Conservation (phyloP, 92 coral and sea anemone genomes). For the Micromussa lordhowensis region DNA sequence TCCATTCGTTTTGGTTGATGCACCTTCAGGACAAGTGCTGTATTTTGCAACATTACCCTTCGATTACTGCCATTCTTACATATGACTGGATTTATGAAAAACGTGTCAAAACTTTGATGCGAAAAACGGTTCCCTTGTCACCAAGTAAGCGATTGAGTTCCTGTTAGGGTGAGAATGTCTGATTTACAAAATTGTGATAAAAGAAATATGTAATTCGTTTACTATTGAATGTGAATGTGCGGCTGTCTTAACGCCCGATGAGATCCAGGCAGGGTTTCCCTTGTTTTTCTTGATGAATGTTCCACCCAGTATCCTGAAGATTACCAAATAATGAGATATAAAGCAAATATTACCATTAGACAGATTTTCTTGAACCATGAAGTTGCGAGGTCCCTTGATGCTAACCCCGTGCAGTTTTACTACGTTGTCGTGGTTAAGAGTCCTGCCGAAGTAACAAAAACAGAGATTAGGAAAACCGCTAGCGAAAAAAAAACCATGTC, state of each 20-base stretch:
- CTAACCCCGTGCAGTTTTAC: conserved; percentile 68
- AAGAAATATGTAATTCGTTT: too few species aligned
- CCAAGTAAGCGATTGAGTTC: background rate
- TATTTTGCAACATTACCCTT: too few species aligned
- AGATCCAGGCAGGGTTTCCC: too few species aligned
- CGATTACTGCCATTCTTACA: too few species aligned
- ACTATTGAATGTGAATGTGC: too few species aligned
- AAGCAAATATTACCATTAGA: conserved; percentile 44
- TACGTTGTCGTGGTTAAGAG: conserved; percentile 76
- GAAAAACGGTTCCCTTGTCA: too few species aligned
- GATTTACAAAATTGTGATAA: background rate
- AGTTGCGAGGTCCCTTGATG: conserved; percentile 65
- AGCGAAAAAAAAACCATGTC: background rate
- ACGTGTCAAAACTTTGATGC: too few species aligned
- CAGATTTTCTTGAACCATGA: conserved; percentile 74
- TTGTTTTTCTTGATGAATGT: background rate
- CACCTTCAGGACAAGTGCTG: too few species aligned
- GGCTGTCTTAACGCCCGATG: too few species aligned
- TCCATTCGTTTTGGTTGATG: too few species aligned
- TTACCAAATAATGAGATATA: background rate
- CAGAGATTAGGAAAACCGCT: background rate
- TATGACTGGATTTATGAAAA: too few species aligned
- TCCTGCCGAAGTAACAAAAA: conserved; percentile 50
- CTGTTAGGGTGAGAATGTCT: background rate
- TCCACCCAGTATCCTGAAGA: background rate